Base-by-base conservation (phyloP, 30 jellyfish, hydroid and myxozoan species). In the Aurelia aurita complex sp. Pacific region DNA sequence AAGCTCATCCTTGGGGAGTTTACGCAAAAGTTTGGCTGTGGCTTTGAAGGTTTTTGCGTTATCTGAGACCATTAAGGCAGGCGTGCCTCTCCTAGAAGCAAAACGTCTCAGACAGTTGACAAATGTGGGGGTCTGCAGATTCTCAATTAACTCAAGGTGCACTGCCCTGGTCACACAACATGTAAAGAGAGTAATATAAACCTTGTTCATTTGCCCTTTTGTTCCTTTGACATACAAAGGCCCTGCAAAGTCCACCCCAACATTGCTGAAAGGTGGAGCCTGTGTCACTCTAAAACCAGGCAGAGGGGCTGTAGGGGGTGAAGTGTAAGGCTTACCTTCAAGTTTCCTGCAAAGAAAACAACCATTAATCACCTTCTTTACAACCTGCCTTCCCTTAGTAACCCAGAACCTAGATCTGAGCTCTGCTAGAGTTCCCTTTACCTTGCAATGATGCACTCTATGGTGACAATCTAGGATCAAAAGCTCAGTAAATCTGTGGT, bases 41-140 rank as follows among this genome's bases (percentile, higher is more conserved):
- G 92, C 77, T 59, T 82, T 66, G 79, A 86, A 77, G 2, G 96
- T 86, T 33, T 63, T 76, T 7, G 90, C 96, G 74, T 87, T 87
- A 38, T 78, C 91, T 10, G 81, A 40, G 4, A 79, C 74, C 7
- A 67, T 35, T 55, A 65, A 35, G 33, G 54, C 14, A 3, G 91
- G 96, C 32, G 60, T 68, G 40, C 91, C 91, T 42, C 86, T 51
- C 17, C 91, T 40, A 70, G 83, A 57, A 34, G 36, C 7, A 53
- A 76, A 51, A 1, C 78, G 32, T 42, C 78, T 40, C 33, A 66
- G 43, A 51, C 69, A 33, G 8, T 16, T 69, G 34, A 79, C 54
- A 69, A 86, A 86, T 10, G 81, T 35, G 1, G 53, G 5, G 12
- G 73, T 38, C 14, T 13, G 23, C 38, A 86, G 51, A 57, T 72